Conservation (phyloP, 2,888 invertebrate genomes). For the Melieria omissa region DNA sequence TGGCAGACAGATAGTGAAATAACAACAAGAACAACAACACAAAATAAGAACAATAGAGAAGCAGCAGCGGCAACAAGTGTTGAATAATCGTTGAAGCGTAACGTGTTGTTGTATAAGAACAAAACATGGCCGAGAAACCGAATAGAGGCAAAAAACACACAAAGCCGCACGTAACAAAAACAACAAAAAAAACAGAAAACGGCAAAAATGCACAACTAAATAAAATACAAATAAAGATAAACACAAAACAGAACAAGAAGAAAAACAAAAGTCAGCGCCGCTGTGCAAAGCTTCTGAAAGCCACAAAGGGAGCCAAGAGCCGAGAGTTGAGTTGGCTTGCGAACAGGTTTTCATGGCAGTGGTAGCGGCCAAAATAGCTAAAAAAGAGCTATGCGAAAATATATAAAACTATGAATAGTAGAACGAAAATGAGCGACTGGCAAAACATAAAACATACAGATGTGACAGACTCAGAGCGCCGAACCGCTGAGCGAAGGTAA, state of each 20-base stretch:
- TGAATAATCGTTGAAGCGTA: constrained; percentile 33
- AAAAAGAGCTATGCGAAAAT: neutral
- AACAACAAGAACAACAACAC: no score
- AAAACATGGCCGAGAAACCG: neutral
- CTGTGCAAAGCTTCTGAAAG: neutral
- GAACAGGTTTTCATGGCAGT: no score
- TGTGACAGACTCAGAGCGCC: neutral
- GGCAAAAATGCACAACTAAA: neutral
- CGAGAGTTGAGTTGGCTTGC: neutral
- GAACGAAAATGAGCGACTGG: neutral
- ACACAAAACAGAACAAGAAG: constrained; percentile 15
- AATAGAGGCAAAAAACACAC: constrained; percentile 1
- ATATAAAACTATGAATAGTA: constrained; percentile 2
- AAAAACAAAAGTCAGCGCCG: neutral
- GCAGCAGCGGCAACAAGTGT: constrained; percentile 26
- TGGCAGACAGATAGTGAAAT: no score
- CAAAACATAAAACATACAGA: neutral
- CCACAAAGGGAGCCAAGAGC: neutral
- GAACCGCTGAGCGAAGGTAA: neutral
- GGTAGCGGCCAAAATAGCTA: neutral
- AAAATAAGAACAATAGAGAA: no score
- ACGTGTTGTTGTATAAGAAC: constrained; percentile 10
- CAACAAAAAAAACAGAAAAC: neutral
- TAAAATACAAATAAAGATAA: constrained; percentile 13
- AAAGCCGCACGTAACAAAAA: neutral